Base-by-base conservation (phyloP, 2,797 vertebrate species). In the Protonibea diacanthus region DNA sequence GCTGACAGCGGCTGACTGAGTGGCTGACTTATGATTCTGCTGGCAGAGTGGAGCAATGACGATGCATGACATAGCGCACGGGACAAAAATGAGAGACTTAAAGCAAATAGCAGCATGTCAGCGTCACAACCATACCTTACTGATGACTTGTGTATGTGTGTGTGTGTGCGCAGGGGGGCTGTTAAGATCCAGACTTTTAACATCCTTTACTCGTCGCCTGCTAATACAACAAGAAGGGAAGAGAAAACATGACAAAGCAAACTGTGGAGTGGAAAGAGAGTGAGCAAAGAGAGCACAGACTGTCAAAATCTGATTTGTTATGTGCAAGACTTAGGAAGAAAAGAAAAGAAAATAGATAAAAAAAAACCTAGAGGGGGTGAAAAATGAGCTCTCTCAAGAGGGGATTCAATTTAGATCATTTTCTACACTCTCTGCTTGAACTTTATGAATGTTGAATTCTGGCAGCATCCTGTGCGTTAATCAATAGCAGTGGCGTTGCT, bases 221-320 rank as follows among this genome's bases (percentile, higher is more conserved):
- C 45, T 66, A 57, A 76, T 82, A 49, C 53, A 67, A 44, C 0
- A 0, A 65, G 42, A 76, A 11, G 40, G 7, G 47, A 65, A 62
- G 27, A 58, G 47, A 74, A 64, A 82, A 64, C 66, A 75, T 27
- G 64, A 81, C 51, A 76, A 71, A 73, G 73, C 52, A 68, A 76
- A 78, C 27, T n/a, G 9, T 47, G 17, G 1, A 60, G 51, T 27
- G 23, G 44, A 51, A 45, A 71, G 48, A 72, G 44, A 55, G 64
- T 15, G 25, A 81, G 64, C 42, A 52, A 75, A 72, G 57, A 81
- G 42, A 23, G 58, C 12, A 47, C 25, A 25, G 53, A 45, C 61
- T 78, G 21, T 83, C 61, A 70, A 75, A 81, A 83, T 83, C 66
- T 7, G 58, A 75, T 71, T 23, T 78, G 27, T 80, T 72, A 67